Conservation (phyloP, 2,888 invertebrate genomes). For the Craniophora ligustri region DNA sequence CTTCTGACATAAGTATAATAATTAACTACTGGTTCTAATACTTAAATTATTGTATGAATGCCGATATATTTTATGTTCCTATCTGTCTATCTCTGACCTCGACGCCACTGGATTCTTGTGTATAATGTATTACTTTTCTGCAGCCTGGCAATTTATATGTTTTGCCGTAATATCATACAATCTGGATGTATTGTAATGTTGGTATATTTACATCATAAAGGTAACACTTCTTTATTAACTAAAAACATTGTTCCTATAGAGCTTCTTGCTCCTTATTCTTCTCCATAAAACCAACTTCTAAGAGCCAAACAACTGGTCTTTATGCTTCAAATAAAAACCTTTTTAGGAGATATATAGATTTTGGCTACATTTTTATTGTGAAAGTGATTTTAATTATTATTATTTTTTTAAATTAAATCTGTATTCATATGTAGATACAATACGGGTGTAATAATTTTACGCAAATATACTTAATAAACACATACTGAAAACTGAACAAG, state of each 20-base stretch:
- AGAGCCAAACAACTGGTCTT: no score
- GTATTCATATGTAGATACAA: neutral
- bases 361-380: no score
- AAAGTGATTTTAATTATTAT: no score
- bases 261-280: no score
- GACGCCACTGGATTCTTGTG: slow-evolving; percentile 43
- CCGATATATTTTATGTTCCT: slow-evolving; percentile 28
- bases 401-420: neutral
- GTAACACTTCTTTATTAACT: no score
- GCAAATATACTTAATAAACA: slow-evolving; percentile 12
- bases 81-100: slow-evolving; percentile 55
- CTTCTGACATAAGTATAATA: slow-evolving; percentile 44
- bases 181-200: slow-evolving; percentile 14
- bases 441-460: slow-evolving; percentile 9
- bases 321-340: no score
- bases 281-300: no score
- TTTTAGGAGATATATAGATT: no score
- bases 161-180: slow-evolving; percentile 36
- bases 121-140: slow-evolving; percentile 35
- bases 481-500: no score
- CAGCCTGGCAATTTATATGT: slow-evolving; percentile 21
- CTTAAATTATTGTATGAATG: slow-evolving; percentile 25
- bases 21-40: slow-evolving; percentile 29
- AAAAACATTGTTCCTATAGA: no score
- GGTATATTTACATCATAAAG: no score